These are phyloP conservation scores for Drosophila multiciliata DNA, from an alignment of 2,888 invertebrate species.

Conservation along the genomic window DNA sequence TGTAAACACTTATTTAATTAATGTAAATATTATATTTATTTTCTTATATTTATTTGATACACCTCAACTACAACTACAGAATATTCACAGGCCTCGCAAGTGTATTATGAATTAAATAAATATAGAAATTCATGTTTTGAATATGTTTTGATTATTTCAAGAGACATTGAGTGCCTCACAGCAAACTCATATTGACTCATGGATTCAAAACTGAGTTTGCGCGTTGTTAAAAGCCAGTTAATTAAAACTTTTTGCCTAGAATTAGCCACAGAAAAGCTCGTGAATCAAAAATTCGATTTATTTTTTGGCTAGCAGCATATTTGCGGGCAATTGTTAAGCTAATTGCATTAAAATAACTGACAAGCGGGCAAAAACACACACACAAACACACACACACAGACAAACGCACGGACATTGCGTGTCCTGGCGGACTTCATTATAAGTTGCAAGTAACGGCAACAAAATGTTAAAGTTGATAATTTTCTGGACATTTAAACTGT, in stretches of 20 bases:
- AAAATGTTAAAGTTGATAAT: constrained; percentile 71
- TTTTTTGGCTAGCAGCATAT: constrained; percentile 19
- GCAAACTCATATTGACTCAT: constrained; percentile 25
- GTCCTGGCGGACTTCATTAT: constrained; percentile 70
- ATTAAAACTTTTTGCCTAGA: constrained; percentile 64
- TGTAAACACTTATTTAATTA: background rate
- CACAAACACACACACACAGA: background rate
- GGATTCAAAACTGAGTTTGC: constrained; percentile 48
- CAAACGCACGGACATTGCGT: constrained; percentile 7
- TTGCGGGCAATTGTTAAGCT: constrained; percentile 49
- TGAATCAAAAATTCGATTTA: constrained; percentile 25
- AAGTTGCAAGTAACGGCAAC: constrained; percentile 51
- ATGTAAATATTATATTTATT: background rate
- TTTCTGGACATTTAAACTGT: constrained; percentile 73
- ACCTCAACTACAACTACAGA: background rate
- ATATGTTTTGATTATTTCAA: constrained; percentile 33
- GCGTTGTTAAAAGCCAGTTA: constrained; percentile 59
- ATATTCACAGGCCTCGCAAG: background rate
- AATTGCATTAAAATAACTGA: constrained; percentile 63
- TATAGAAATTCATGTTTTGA: constrained; percentile 26
- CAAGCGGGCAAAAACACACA: constrained; percentile 11
- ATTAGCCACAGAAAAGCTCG: constrained; percentile 12
- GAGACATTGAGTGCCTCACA: constrained; percentile 20
- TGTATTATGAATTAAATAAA: constrained; percentile 3
- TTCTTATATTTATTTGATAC: background rate